Percentiles rank a stretch among this genome's conserved stretches.
Evolutionary conservation across 1,140 invertebrate genomes (phyloP).

Genomic region (Drosophila auraria): DNA sequence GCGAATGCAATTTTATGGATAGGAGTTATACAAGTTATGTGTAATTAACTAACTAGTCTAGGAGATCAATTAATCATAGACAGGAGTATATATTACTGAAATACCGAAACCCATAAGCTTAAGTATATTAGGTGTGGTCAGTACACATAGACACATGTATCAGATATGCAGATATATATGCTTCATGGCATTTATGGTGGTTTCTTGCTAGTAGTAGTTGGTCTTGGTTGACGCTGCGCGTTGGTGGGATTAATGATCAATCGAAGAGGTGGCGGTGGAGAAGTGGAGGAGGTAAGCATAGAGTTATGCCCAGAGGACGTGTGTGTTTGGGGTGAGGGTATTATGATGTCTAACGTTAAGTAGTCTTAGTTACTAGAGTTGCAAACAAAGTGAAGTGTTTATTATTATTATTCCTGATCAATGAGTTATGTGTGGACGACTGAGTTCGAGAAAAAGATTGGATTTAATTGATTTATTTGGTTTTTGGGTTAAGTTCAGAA

Average conservation of each 20-base stretch:
- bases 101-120: constrained; percentile 79
- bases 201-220: constrained; percentile 38
- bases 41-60: constrained; percentile 64
- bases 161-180: constrained; percentile 36
- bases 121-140: constrained; percentile 65
- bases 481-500: constrained; percentile 53
- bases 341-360: constrained; percentile 61
- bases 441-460: constrained; percentile 46
- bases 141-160: constrained; percentile 45
- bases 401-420: constrained; percentile 63
- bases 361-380: constrained; percentile 68
- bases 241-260: constrained; percentile 45
- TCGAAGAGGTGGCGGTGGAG: constrained; percentile 7
- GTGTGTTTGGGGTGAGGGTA: constrained; percentile 26
- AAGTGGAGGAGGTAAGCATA: constrained; percentile 54
- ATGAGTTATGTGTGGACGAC: constrained; percentile 77
- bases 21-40: constrained; percentile 58
- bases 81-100: constrained; percentile 47
- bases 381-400: constrained; percentile 78
- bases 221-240: constrained; percentile 19
- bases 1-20: constrained; percentile 74
- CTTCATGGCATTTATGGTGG: constrained; percentile 28
- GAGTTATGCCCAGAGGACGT: constrained; percentile 41
- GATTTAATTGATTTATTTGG: constrained; percentile 21
- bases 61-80: constrained; percentile 56